Percentiles rank a stretch among this genome's conserved stretches.
These are phyloP conservation scores for Galleria mellonella DNA, from an alignment of 1,140 invertebrate species.

Conservation along the genomic window DNA sequence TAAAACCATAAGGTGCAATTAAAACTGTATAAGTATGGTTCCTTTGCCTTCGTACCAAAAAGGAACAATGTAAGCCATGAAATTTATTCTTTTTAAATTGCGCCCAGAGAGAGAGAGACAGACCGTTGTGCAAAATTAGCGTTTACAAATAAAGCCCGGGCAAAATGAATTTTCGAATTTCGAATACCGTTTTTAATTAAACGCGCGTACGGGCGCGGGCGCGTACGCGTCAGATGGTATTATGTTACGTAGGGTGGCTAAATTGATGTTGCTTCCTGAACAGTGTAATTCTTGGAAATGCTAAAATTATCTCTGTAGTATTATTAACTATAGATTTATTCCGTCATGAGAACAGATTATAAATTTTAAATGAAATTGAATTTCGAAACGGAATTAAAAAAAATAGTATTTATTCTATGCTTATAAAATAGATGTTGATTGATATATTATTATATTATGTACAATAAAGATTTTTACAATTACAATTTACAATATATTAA, in stretches of 20 bases:
- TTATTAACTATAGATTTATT: conserved; percentile 15
- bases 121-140: conserved; percentile 10
- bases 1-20: too few species aligned
- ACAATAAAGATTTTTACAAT: too few species aligned
- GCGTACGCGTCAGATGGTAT: conserved; percentile 14
- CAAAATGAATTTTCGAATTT: conserved; percentile 13
- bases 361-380: not conserved
- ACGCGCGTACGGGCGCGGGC: conserved; percentile 3
- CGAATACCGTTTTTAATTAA: conserved; percentile 26
- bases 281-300: conserved; percentile 12
- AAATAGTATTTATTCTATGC: too few species aligned
- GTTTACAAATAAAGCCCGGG: conserved; percentile 14
- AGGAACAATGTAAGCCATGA: too few species aligned
- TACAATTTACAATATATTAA: too few species aligned
- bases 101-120: too few species aligned
- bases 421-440: too few species aligned
- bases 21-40: too few species aligned
- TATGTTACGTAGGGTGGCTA: conserved; percentile 12
- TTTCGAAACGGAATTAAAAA: too few species aligned
- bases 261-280: conserved; percentile 14
- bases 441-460: too few species aligned
- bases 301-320: conserved; percentile 14
- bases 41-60: too few species aligned
- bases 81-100: conserved; percentile 1
- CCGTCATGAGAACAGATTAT: conserved; percentile 8